phyloP scores from a whole-genome alignment of 2,888 invertebrate species.

The Stictocephala bisonia region DNA sequence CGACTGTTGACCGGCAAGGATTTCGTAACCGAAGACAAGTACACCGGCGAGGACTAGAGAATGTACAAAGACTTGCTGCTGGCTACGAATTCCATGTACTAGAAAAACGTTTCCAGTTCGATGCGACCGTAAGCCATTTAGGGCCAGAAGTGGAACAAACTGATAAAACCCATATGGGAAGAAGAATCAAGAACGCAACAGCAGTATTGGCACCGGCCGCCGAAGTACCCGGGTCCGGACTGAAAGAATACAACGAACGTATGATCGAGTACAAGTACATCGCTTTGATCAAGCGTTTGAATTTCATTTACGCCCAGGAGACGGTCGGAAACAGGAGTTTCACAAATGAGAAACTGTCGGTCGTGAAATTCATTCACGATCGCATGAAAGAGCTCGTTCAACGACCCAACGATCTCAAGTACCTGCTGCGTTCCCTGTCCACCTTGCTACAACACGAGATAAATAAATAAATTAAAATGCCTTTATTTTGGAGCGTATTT shows the following conservation, averaged over 20 bases:
- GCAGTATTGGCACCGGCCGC: too few species aligned
- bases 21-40: constrained; percentile 18
- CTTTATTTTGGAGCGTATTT: too few species aligned
- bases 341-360: constrained; percentile 16
- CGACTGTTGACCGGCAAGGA: constrained; percentile 16
- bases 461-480: too few species aligned
- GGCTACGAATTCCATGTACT: constrained; percentile 18
- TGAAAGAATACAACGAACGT: neutral
- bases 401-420: constrained; percentile 14
- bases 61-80: constrained; percentile 18
- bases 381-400: constrained; percentile 17
- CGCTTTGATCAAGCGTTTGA: neutral
- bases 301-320: constrained; percentile 20
- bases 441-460: constrained; percentile 2
- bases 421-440: constrained; percentile 17
- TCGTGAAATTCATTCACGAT: constrained; percentile 12
- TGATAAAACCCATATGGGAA: constrained; percentile 11
- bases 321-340: constrained; percentile 15
- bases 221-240: neutral
- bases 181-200: neutral
- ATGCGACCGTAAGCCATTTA: constrained; percentile 19
- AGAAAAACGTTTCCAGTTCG: constrained; percentile 8
- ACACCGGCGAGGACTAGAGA: constrained; percentile 28
- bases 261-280: constrained; percentile 32
- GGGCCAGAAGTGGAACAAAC: constrained; percentile 3